Conservation (phyloP, 1,140 invertebrate genomes). For the Manduca sexta region DNA sequence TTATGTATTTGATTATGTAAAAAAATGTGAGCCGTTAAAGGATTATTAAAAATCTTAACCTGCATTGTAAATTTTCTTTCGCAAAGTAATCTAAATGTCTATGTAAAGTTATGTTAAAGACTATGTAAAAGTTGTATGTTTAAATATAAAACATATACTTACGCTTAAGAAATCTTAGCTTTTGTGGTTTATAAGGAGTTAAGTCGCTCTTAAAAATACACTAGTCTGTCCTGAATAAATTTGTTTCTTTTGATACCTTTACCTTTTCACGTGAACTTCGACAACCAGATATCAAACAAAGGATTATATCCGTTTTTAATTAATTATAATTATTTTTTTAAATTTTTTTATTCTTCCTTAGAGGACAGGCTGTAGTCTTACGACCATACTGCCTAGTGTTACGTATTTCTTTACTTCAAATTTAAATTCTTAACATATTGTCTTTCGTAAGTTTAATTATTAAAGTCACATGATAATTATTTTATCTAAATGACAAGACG, state of each 20-base stretch:
- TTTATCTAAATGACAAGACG: no score
- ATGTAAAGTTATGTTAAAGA: neutral
- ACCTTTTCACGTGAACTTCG: neutral
- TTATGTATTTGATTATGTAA: conserved; percentile 7
- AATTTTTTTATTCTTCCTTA: no score
- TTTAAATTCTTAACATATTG: no score
- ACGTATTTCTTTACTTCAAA: no score
- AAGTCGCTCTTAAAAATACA: conserved; percentile 38
- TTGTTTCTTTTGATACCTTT: conserved; percentile 1
- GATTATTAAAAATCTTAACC: neutral
- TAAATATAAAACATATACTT: conserved; percentile 4
- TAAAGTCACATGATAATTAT: no score
- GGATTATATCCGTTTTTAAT: no score
- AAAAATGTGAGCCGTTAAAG: neutral
- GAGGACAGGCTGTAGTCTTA: no score
- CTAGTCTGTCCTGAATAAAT: conserved; percentile 30
- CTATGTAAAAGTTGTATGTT: neutral
- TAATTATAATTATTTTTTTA: no score
- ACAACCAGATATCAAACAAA: no score
- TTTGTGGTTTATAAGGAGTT: conserved; percentile 23
- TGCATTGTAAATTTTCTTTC: conserved; percentile 5
- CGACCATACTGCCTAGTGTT: no score
- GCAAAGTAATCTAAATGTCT: conserved; percentile 14
- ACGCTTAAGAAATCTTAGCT: conserved; percentile 31
- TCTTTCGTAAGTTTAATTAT: no score